Base-by-base conservation (phyloP, 2,888 invertebrate species). In the Conus canariensis region DNA sequence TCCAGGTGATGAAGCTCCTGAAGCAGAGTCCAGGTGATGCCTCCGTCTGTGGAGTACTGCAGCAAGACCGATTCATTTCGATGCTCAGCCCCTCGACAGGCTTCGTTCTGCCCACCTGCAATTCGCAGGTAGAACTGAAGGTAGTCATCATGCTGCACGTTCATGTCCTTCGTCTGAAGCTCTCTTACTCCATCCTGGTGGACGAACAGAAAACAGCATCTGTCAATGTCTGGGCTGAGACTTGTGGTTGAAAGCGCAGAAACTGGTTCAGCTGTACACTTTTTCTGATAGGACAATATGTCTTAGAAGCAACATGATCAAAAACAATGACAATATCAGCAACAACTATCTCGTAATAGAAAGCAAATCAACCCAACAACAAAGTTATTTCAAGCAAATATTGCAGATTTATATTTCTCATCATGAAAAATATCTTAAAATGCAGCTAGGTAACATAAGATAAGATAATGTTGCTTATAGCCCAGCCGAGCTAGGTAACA, bases 1-100 rank as follows among this genome's bases (percentile, higher is more conserved):
- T 94, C 93, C 59, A 93, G 91, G 74, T 94, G 94, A 45, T 94
- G 93, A 80, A 96, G 92, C 91, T 96, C 96, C 90, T 95, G 94
- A 74, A 96, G 92, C 7, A 96, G 93, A 30, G 92, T 92, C 96
- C 96, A 96, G 22, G 94, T 95, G 70, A 95, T 95, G 0, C 96
- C 96, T 2, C 96, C 96, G 93, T 96, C 94, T 82, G 92, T 94
- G 16, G 96, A 96, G 94, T 95, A 96, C 93, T 96, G 96, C 45
- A 96, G 91, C 25, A 96, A 93, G 2, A 96, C 94, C 14, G 96
- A 95, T 91, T 96, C 96, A 22, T 94, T 93, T 80, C 95, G 92
- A 12, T 93, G 91, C 2, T 95, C 94, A 9, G 95, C 94, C 67
- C 96, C 96, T 89, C 93, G 93, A 92, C 96, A 96, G 14, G 93